Evolutionary conservation across 2,797 vertebrate species (phyloP).

Genomic region (Urocyon cinereoargenteus): DNA sequence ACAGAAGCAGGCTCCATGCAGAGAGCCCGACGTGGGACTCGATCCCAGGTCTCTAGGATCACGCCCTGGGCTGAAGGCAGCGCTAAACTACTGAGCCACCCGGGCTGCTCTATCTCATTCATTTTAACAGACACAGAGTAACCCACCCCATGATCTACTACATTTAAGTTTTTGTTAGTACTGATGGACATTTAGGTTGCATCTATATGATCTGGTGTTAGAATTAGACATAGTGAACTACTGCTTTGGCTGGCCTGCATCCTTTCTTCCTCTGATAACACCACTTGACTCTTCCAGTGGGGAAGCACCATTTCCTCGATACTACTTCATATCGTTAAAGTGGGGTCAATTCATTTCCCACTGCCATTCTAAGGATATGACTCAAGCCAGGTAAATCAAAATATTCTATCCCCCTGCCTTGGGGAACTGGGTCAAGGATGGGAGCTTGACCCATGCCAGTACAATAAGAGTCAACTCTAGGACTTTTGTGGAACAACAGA

Average conservation of each 20-base stretch:
- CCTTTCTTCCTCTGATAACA: neutral
- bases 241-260: neutral
- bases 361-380: neutral
- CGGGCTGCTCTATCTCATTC: neutral
- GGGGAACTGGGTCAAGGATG: neutral
- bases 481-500: neutral
- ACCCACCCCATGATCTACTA: neutral
- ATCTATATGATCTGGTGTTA: neutral
- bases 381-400: neutral
- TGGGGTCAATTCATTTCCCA: neutral
- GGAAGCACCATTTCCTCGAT: neutral
- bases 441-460: neutral
- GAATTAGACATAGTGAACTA: neutral
- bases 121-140: neutral
- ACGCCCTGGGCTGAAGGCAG: no score
- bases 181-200: neutral
- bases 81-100: neutral
- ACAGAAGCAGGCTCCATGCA: no score
- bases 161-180: neutral
- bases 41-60: no score
- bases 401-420: neutral
- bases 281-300: neutral
- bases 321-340: neutral
- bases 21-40: no score
- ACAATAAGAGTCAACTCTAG: neutral